phyloP scores from a whole-genome alignment of 1,140 invertebrate species.

The Formica exsecta region DNA sequence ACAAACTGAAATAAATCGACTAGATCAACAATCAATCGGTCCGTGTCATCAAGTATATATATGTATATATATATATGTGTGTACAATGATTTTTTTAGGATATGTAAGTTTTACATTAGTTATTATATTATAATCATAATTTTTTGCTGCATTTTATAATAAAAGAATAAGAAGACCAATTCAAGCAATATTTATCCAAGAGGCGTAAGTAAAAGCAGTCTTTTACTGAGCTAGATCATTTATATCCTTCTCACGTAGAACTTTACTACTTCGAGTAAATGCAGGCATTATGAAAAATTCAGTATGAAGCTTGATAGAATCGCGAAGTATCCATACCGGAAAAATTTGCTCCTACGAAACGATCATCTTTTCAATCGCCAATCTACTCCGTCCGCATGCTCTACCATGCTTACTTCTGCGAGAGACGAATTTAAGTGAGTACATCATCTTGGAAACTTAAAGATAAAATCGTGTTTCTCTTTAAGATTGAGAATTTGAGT shows the following conservation, averaged over 20 bases:
- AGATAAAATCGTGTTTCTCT: constrained; percentile 21
- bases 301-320: constrained; percentile 50
- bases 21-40: not conserved
- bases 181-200: constrained; percentile 3
- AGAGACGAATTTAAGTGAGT: constrained; percentile 38
- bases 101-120: not conserved
- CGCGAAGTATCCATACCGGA: constrained; percentile 1
- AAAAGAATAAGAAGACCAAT: not conserved
- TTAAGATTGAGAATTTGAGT: constrained; percentile 29
- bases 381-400: constrained; percentile 38
- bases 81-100: not conserved
- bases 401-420: constrained; percentile 11
- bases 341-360: constrained; percentile 45
- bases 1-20: not conserved
- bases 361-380: constrained; percentile 67
- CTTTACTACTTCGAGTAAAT: constrained; percentile 19
- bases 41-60: not conserved
- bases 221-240: constrained; percentile 51
- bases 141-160: not conserved
- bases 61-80: not conserved
- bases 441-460: constrained; percentile 9
- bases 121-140: not conserved
- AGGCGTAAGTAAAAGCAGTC: not conserved
- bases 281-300: constrained; percentile 71
- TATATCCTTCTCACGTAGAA: constrained; percentile 66